Conservation (phyloP, 2,888 invertebrate species). For the Chymomyza caudatula region DNA sequence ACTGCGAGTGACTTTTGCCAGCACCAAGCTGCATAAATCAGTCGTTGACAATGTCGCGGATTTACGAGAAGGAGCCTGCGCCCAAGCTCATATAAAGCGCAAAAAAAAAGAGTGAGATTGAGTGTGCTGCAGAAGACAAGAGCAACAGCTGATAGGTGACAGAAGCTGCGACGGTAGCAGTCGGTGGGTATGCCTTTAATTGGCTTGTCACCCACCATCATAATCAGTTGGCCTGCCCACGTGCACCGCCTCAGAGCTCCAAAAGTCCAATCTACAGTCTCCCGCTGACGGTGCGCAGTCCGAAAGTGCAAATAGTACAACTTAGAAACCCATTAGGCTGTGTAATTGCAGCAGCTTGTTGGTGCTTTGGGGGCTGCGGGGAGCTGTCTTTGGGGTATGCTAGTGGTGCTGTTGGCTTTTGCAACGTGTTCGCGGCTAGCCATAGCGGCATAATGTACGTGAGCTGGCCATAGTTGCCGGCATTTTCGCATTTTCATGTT, state of each 20-base stretch:
- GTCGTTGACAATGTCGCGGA: background rate
- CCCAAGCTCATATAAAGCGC: background rate
- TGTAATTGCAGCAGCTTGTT: slow-evolving; percentile 15
- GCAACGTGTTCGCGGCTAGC: background rate
- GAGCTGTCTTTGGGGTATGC: background rate
- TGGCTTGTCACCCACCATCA: slow-evolving; percentile 9
- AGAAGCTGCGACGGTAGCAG: background rate
- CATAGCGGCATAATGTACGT: background rate
- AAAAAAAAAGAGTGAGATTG: background rate
- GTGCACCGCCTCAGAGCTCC: background rate
- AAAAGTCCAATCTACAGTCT: no score
- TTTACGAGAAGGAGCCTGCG: background rate
- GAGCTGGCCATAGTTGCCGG: background rate
- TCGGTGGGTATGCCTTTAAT: background rate
- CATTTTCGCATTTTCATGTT: background rate
- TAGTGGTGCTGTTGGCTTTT: background rate
- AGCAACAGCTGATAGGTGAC: background rate
- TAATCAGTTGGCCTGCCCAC: background rate
- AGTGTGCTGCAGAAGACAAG: background rate
- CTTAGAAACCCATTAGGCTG: slow-evolving; percentile 45
- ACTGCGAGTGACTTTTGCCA: background rate
- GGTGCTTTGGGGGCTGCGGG: background rate
- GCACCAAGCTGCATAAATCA: background rate
- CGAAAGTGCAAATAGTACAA: slow-evolving; percentile 38
- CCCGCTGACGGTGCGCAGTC: background rate